Evolutionary conservation across 2,113 vertebrate species (phyloP).

Genomic region (Pampusana beccarii): DNA sequence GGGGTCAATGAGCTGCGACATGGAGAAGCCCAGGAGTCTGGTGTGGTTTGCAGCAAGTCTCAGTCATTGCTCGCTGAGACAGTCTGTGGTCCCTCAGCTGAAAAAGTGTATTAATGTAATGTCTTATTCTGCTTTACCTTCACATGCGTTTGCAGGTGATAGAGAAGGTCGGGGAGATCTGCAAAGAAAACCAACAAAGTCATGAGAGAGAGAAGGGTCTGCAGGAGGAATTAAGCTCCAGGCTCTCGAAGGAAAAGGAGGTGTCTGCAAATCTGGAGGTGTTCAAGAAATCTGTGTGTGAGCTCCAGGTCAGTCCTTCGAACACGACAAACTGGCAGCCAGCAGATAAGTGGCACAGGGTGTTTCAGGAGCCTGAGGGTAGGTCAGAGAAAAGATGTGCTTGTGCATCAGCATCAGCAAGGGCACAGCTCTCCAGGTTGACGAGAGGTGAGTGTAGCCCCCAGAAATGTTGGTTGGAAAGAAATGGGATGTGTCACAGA

Average conservation of each 20-base stretch:
- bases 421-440: accelerated
- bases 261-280: neutral
- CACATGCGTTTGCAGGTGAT: constrained; percentile 47
- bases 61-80: accelerated
- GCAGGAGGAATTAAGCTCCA: constrained; percentile 44
- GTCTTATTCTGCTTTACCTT: neutral
- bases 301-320: constrained; percentile 70
- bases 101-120: accelerated
- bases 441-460: neutral
- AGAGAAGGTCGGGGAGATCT: constrained; percentile 67
- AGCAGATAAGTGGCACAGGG: neutral
- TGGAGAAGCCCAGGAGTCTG: neutral
- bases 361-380: accelerated
- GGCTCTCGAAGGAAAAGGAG: neutral
- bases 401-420: accelerated
- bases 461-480: neutral
- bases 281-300: constrained; percentile 37
- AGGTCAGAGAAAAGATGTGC: neutral
- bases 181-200: neutral
- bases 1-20: neutral
- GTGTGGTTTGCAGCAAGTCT: neutral
- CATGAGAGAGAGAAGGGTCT: constrained; percentile 43
- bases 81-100: neutral
- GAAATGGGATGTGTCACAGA: neutral
- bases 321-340: neutral